Evolutionary conservation across 2,113 vertebrate species (phyloP), one percentile per base, ranked within the genome.

Genomic region (Helogale parvula): DNA sequence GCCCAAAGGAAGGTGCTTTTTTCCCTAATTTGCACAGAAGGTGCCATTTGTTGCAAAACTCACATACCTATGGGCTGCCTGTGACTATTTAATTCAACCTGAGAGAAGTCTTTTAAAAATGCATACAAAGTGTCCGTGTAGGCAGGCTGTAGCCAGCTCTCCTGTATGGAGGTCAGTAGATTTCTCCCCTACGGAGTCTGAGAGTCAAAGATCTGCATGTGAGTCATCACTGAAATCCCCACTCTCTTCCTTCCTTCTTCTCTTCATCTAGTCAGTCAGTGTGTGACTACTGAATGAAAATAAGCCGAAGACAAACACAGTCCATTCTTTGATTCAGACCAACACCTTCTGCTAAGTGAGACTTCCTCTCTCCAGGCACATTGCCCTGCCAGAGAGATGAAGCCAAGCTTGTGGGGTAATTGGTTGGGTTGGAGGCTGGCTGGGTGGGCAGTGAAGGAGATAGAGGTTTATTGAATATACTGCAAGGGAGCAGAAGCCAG

Each of bases 301-400:
- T 77, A 47, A 77, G 13, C 7, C 0, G 19, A 38, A 33, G 38
- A 60, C 60, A 38, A 17, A 35, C 81, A 27, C 19, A 19, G 68
- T 77, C 47, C 50, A 14, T 47, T 57, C 50, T 79, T 57, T 25
- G 15, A 14, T 41, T 50, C 38, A 71, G 82, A 92, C 31, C 38
- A 33, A 25, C 7, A 6, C 27, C 29, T 63, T 92, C 19, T n/a
- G 11, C 33, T 65, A 47, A 27, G 41, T 65, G 35, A 27, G 41
- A 89, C 23, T 4, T 8, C 16, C 7, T n/a, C 29, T 4, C 23
- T 45, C 9, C 2, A 57, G 15, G 6, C 12, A 2, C 0, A 9
- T 57, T 68, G 23, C 63, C 57, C 7, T 16, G 2, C 29, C 47
- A 45, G 60, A 15, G 57, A 83, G 57, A 52, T 7, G 13, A 21